These are phyloP conservation scores for Ichneumoninae sp. DNA, from an alignment of 2,888 invertebrate species.

Conservation along the genomic window DNA sequence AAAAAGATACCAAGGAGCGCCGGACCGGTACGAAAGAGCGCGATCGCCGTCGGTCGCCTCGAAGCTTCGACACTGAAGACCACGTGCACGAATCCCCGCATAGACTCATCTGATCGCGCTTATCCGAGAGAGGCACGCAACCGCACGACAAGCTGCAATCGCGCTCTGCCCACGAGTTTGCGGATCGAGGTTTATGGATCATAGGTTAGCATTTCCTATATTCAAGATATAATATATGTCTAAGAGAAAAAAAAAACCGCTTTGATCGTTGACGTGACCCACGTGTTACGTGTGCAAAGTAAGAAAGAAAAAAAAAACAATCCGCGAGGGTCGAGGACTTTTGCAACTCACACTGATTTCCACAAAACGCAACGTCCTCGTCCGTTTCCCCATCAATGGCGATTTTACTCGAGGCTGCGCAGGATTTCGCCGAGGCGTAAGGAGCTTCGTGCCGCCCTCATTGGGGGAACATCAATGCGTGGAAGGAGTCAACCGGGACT, in stretches of 20 bases:
- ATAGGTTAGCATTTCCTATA: conserved; percentile 79
- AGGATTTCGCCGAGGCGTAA: conserved; percentile 18
- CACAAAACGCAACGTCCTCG: not conserved
- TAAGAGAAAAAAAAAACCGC: not conserved
- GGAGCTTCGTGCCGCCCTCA: conserved; percentile 37
- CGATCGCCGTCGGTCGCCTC: conserved; percentile 23
- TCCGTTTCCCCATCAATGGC: not conserved
- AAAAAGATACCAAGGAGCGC: conserved; percentile 1
- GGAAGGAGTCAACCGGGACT: conserved; percentile 55
- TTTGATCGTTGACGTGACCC: conserved; percentile 17
- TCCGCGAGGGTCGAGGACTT: not conserved
- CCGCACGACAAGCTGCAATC: conserved; percentile 58
- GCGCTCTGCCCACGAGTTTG: conserved; percentile 73
- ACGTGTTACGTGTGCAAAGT: not conserved
- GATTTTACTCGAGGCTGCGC: conserved; percentile 18
- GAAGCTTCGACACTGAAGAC: conserved; percentile 25
- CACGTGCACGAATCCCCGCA: conserved; percentile 37
- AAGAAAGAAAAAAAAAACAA: not conserved
- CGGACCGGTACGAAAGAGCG: conserved; percentile 22
- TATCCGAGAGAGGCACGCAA: conserved; percentile 54
- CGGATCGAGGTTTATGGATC: conserved; percentile 80
- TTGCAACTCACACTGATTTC: not conserved
- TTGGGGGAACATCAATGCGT: conserved; percentile 68
- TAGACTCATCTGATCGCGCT: conserved; percentile 34
- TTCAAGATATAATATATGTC: conserved; percentile 49